Percentiles rank a stretch among this genome's conserved stretches.
These are phyloP conservation scores for Pyralis farinalis DNA, from an alignment of 2,888 invertebrate genomes.

Conservation along the genomic window DNA sequence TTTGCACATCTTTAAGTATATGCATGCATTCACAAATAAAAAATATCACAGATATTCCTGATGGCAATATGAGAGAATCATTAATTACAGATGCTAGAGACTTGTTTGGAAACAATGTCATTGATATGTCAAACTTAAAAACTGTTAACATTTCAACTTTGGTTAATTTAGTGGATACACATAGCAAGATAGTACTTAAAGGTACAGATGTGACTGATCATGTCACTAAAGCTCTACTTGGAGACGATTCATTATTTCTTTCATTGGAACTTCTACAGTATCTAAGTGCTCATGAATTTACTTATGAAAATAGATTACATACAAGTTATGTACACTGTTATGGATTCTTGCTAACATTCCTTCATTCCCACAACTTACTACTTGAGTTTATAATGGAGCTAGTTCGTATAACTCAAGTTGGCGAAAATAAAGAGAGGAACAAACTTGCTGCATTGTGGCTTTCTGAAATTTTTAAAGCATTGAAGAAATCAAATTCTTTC, in stretches of 20 bases:
- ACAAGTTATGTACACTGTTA: constrained; percentile 65
- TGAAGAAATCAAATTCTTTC: constrained; percentile 57
- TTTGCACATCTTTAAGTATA: constrained; percentile 60
- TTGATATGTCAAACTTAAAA: constrained; percentile 53
- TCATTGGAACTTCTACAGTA: constrained; percentile 51
- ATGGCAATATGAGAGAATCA: constrained; percentile 48
- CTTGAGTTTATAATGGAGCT: constrained; percentile 66
- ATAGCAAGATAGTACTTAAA: constrained; percentile 46
- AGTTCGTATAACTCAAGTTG: constrained; percentile 50
- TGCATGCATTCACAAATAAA: constrained; percentile 58
- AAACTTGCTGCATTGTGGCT: constrained; percentile 77
- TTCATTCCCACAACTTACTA: constrained; percentile 75
- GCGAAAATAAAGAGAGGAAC: constrained; percentile 40
- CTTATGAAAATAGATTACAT: constrained; percentile 34
- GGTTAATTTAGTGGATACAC: constrained; percentile 38
- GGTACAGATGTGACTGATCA: constrained; percentile 29
- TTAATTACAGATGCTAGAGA: constrained; percentile 56
- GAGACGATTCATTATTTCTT: constrained; percentile 54
- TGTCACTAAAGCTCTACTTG: constrained; percentile 49
- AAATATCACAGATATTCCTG: constrained; percentile 56
- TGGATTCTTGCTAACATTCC: constrained; percentile 72
- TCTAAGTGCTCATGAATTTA: constrained; percentile 38
- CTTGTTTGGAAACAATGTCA: constrained; percentile 42
- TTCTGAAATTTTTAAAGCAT: constrained; percentile 64
- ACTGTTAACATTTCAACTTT: constrained; percentile 45